phyloP scores from a whole-genome alignment of 2,113 vertebrate genomes.

The Calidris pugnax region DNA sequence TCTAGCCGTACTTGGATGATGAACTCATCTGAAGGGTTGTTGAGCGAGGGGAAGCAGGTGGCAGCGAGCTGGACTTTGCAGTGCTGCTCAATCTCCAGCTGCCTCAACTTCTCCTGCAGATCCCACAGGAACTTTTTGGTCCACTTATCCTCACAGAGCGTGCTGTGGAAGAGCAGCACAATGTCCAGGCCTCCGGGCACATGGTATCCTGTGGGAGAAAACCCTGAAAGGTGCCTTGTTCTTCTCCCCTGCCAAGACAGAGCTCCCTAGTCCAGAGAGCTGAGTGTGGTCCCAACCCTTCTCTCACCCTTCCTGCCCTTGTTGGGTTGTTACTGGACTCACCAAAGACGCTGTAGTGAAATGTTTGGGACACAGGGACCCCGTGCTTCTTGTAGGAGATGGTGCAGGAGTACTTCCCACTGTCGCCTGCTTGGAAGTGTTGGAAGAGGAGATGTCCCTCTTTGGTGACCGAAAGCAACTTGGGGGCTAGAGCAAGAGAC shows the following conservation, averaged over 20 bases:
- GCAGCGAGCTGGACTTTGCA: neutral
- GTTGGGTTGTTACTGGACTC: neutral
- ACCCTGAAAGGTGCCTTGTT: neutral
- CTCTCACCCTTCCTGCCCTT: neutral
- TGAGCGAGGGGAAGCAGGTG: neutral
- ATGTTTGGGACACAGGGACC: neutral
- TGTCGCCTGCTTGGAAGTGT: neutral
- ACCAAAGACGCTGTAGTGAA: neutral
- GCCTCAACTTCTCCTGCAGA: neutral
- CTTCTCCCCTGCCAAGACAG: neutral
- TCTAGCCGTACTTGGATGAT: neutral
- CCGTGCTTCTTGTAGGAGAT: neutral
- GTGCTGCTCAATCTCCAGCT: neutral
- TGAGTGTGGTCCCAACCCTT: neutral
- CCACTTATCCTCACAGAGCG: neutral
- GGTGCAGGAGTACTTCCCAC: conserved; percentile 2
- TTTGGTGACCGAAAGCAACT: neutral
- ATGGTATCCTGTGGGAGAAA: neutral
- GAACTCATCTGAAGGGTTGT: neutral
- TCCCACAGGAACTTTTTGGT: neutral
- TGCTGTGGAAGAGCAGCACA: conserved; percentile 2
- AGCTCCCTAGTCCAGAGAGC: neutral
- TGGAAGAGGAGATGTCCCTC: neutral
- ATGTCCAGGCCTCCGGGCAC: neutral
- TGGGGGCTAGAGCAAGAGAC: neutral